Evolutionary conservation across 2,797 vertebrate species (phyloP), one percentile per base, ranked within the genome.

Genomic region (Hydrocynus forskahlii): DNA sequence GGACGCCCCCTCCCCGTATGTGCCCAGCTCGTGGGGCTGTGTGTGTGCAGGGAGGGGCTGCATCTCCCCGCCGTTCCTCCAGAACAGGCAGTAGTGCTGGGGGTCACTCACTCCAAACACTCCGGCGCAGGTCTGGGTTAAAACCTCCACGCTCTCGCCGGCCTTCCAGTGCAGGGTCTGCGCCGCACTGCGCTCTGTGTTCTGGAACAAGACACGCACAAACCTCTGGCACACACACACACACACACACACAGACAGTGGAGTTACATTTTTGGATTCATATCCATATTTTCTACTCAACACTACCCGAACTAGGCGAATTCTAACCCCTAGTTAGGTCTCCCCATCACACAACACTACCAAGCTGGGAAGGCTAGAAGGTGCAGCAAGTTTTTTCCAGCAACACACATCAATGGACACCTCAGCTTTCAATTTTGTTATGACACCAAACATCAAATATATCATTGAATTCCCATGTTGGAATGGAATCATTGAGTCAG

Each of bases 201-300:
- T 95, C 91, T 96, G 95, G 91, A 96, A 95, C 81, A 96, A 93
- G 85, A 97, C 94, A 77, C 95, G 93, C 83, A 97, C 93, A 81
- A 96, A 96, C 89, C 94, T 93, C 96, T 97, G 79, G 54, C 2
- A 79, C 48, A 73, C 78, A 77, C 38, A 83, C 50, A 73, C 8
- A 68, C 43, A 69, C 43, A 70, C 35, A 77, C 40, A 72, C 72
- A 75, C 14, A 12, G 40, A 55, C 25, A 50, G 35, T 17, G 77
- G 4, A 19, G 7, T 60, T 60, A 60, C 43, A 45, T 45, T 45
- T 45, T 45, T 45, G 43, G 8, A 45, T 45, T 45, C 3, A 13
- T 52, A 52, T 12, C 48, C 48, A 52, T 1, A 52, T 52, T 16
- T 52, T 52, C 48, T 52, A 52, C 48, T 3, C 13, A 52, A 52